A percentile compares a stretch with the other conserved stretches of the same genome.
Evolutionary conservation across 2,113 vertebrate genomes (phyloP).

Genomic region (Carassius gibelio): DNA sequence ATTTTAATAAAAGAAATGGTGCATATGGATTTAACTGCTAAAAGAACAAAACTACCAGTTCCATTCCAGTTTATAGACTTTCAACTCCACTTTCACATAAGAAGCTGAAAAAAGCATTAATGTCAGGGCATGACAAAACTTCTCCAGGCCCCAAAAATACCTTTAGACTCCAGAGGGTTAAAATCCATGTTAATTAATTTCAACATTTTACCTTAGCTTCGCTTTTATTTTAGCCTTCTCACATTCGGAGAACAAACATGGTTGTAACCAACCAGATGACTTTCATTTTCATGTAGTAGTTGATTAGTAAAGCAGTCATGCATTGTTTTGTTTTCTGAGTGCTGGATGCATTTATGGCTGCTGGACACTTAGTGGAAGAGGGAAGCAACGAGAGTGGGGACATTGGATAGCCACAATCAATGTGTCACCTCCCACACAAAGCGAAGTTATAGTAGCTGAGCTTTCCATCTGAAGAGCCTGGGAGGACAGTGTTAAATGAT

Average conservation of each 20-base stretch:
- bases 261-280: neutral
- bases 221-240: neutral
- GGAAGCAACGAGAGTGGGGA: neutral
- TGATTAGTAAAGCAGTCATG: slow-evolving; percentile 8
- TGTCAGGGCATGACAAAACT: too few species aligned
- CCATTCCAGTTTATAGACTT: neutral
- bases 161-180: too few species aligned
- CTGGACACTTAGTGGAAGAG: slow-evolving; percentile 5
- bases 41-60: neutral
- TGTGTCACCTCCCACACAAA: slow-evolving; percentile 33
- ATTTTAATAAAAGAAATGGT: neutral
- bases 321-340: neutral
- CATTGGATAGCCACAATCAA: slow-evolving; percentile 17
- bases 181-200: neutral
- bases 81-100: neutral
- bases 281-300: neutral
- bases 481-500: slow-evolving; percentile 38
- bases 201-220: neutral
- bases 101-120: too few species aligned
- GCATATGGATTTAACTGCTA: neutral
- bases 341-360: slow-evolving; percentile 2
- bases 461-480: slow-evolving; percentile 18
- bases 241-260: neutral
- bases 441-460: neutral
- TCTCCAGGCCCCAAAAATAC: too few species aligned